Evolutionary conservation across 2,888 invertebrate genomes (phyloP).

Genomic region (Crossocerus cetratus): DNA sequence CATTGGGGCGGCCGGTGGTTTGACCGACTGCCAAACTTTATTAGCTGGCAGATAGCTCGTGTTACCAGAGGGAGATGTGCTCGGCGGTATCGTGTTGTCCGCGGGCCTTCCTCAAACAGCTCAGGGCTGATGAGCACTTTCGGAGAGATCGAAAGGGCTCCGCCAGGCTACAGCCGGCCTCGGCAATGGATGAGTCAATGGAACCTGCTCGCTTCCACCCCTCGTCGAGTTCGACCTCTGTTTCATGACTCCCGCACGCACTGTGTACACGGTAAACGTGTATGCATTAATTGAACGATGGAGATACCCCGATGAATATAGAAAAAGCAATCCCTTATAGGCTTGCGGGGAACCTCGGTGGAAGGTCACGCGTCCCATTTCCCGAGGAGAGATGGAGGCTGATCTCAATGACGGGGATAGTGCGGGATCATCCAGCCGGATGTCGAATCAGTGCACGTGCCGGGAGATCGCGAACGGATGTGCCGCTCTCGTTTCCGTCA

Average conservation of each 20-base stretch:
- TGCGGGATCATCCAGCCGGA: constrained; percentile 28
- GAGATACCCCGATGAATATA: not conserved
- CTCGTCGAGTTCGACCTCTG: constrained; percentile 6
- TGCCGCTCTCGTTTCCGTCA: constrained; percentile 49
- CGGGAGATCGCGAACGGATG: constrained; percentile 23
- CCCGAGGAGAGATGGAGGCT: not conserved
- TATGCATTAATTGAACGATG: not conserved
- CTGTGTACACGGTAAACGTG: not conserved
- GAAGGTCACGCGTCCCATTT: not conserved
- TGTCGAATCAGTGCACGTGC: constrained; percentile 42
- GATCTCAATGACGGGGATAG: not conserved
- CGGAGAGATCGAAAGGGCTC: constrained; percentile 38
- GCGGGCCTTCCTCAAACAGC: constrained; percentile 52
- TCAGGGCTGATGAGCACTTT: constrained; percentile 35
- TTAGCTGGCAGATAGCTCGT: constrained; percentile 58
- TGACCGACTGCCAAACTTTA: constrained; percentile 63
- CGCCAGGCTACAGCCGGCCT: not conserved
- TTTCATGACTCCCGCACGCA: not conserved
- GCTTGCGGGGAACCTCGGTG: not conserved
- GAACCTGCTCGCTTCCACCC: constrained; percentile 48
- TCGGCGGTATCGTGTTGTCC: constrained; percentile 18
- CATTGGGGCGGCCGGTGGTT: constrained; percentile 44
- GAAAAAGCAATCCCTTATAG: not conserved
- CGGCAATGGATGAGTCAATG: constrained; percentile 31
- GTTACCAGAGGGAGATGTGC: constrained; percentile 47